A percentile compares a stretch with the other conserved stretches of the same genome.
Conservation (phyloP, 2,888 invertebrate species). For the Drosophila meridionalis region DNA sequence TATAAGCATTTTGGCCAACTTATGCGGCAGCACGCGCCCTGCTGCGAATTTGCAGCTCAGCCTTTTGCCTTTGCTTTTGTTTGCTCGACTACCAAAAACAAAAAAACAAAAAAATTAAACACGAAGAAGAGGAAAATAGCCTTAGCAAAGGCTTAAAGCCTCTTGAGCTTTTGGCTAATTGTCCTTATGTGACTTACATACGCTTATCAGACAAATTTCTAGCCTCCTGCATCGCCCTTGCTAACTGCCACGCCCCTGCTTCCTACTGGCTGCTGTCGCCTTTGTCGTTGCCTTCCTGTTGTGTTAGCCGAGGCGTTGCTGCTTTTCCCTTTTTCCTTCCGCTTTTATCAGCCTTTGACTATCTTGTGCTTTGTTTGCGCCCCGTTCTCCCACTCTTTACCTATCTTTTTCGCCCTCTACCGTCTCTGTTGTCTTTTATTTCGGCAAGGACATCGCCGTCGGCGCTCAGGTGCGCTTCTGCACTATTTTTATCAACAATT, state of each 20-base stretch:
- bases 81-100: conserved; percentile 21
- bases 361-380: conserved; percentile 54
- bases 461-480: conserved; percentile 37
- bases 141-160: conserved; percentile 51
- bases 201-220: conserved; percentile 49
- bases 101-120: conserved; percentile 1
- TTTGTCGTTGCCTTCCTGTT: conserved; percentile 17
- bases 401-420: neutral
- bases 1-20: conserved; percentile 30
- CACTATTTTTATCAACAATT: conserved; percentile 51
- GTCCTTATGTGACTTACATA: conserved; percentile 81
- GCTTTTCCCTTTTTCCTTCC: conserved; percentile 34
- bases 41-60: conserved; percentile 27
- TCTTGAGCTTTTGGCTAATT: conserved; percentile 81
- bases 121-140: conserved; percentile 39
- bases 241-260: conserved; percentile 6
- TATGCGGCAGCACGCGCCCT: conserved; percentile 18
- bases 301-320: conserved; percentile 22
- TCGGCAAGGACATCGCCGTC: conserved; percentile 66
- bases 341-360: conserved; percentile 56
- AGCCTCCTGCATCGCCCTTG: neutral
- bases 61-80: conserved; percentile 22
- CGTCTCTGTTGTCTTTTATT: conserved; percentile 41
- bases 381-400: neutral
- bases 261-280: neutral